These are phyloP conservation scores for Formica exsecta DNA, from an alignment of 1,140 invertebrate species.

Conservation along the genomic window DNA sequence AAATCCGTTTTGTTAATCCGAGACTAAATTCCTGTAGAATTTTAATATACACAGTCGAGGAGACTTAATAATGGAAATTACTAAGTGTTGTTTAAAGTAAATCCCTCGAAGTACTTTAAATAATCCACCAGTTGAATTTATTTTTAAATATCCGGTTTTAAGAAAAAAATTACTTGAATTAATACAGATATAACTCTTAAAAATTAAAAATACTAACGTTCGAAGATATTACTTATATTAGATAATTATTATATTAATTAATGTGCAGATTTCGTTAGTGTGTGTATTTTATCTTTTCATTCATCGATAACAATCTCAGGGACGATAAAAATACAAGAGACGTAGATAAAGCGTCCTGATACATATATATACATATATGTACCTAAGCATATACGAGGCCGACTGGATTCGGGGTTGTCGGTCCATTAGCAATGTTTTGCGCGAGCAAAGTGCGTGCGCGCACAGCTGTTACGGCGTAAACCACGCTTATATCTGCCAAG, in stretches of 20 bases:
- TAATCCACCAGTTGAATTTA: neutral
- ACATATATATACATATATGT: constrained; percentile 65
- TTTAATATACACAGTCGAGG: neutral
- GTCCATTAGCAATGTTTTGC: constrained; percentile 82
- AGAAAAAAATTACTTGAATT: neutral
- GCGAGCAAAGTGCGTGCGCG: constrained; percentile 78
- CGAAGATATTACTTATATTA: neutral
- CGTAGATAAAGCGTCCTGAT: neutral
- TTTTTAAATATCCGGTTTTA: neutral
- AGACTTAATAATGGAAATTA: neutral
- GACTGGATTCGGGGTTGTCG: constrained; percentile 72
- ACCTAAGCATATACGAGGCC: constrained; percentile 56
- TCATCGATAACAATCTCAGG: neutral
- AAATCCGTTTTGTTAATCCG: neutral
- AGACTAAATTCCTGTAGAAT: neutral
- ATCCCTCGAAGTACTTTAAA: neutral
- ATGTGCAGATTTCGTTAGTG: neutral
- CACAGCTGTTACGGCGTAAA: constrained; percentile 81
- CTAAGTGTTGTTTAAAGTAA: neutral
- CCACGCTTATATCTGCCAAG: constrained; percentile 74
- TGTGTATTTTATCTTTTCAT: neutral
- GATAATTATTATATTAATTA: neutral
- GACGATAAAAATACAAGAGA: constrained; percentile 1
- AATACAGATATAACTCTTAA: neutral
- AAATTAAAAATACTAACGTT: neutral